Evolutionary conservation across 1,140 invertebrate species (phyloP).

Genomic region (Ceratina japonica): DNA sequence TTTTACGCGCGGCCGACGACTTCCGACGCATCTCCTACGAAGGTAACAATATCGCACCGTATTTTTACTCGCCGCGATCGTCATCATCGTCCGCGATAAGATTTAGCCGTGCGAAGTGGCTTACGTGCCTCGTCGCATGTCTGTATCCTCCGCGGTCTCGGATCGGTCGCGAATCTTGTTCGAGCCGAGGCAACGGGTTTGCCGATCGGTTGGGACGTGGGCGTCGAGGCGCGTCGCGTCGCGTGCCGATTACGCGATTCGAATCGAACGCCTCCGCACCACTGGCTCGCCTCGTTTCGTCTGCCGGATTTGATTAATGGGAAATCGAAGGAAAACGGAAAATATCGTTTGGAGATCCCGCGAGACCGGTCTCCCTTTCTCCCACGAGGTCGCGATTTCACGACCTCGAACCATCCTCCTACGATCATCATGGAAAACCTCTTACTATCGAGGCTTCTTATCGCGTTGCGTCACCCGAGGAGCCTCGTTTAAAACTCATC

Average conservation of each 20-base stretch:
- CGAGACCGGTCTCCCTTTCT: conserved; percentile 41
- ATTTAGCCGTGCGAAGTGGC: background rate
- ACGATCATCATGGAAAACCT: conserved; percentile 39
- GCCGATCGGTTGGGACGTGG: background rate
- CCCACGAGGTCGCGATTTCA: background rate
- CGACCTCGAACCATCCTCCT: conserved; percentile 45
- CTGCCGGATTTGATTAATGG: background rate
- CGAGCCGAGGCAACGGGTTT: background rate
- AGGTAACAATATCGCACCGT: conserved; percentile 60
- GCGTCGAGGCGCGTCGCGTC: conserved; percentile 12
- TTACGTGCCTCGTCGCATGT: too few species aligned
- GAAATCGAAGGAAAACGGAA: background rate
- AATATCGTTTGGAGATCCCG: background rate
- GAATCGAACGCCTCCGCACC: background rate
- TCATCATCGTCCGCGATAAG: background rate
- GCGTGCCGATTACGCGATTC: conserved; percentile 19
- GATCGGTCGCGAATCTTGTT: background rate
- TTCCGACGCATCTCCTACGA: conserved; percentile 74
- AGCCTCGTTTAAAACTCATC: too few species aligned
- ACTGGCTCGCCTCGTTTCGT: conserved; percentile 7
- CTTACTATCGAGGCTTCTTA: conserved; percentile 21
- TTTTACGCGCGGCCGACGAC: conserved; percentile 60
- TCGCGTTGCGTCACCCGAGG: conserved; percentile 29
- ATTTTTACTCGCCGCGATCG: background rate
- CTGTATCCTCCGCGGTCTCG: too few species aligned